Base-by-base conservation (phyloP, 2,797 vertebrate genomes). In the Vultur gryphus region DNA sequence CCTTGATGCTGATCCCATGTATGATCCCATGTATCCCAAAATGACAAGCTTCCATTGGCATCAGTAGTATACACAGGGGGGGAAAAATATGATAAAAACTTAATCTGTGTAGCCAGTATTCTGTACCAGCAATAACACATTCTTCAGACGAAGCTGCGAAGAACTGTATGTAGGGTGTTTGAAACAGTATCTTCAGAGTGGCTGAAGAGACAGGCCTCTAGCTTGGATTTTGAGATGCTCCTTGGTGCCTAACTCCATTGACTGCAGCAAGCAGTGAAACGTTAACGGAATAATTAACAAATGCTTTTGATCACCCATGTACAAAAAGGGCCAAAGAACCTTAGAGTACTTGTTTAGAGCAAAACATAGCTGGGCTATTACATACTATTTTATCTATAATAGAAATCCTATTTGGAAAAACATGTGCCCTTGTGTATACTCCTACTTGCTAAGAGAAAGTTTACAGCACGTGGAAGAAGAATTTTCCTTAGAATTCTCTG, bases 11-110 rank as follows among this genome's bases (percentile, higher is more conserved):
- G 21, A 67, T 52, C 21, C 20, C 1, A 0, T 46, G 7, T 44
- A n/a, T 39, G 19, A 71, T 39, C 10, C 31, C 31, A 29, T 3
- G 10, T 35, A 73, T 43, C 13, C 31, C 77, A 78, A 70, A 89
- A 71, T 13, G 1, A 44, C 72, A 87, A 72, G 5, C 21, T 79
- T 69, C 28, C 35, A 44, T 2, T 43, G 35, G 24, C 33, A 76
- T 48, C 33, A 66, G 43, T 46, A 76, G 15, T 31, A 29, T 35
- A 37, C 8, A 44, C 1, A 3, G 16, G 4, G 12, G 10, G 3
- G 3, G 1, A 0, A 1, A 2, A 15, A 72, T 4, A 3, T 3
- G 26, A 58, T 1, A 25, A 61, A 65, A 71, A 17, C 11, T 31
- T 59, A 20, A 10, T 43, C 16, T 61, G 2, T 51, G 17, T n/a